phyloP scores from a whole-genome alignment of 1,140 invertebrate genomes.

The Heliconius himera region DNA sequence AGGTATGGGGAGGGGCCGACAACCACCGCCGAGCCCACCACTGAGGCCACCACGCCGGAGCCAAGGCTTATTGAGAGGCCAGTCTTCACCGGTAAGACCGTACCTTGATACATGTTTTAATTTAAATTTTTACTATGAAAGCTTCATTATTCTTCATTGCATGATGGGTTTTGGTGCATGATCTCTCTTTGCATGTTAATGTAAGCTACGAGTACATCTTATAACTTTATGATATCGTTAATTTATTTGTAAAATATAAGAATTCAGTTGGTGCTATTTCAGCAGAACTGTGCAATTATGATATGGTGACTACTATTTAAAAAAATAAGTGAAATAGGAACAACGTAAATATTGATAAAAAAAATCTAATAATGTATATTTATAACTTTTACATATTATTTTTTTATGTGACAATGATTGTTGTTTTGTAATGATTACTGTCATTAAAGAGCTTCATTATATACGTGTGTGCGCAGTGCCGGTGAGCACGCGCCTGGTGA shows the following conservation, averaged over 20 bases:
- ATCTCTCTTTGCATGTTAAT: slow-evolving; percentile 28
- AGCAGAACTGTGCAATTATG: background rate
- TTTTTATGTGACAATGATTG: no score
- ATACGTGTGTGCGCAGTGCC: slow-evolving; percentile 47
- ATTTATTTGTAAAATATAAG: background rate
- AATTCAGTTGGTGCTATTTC: background rate
- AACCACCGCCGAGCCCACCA: slow-evolving; percentile 39
- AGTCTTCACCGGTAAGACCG: slow-evolving; percentile 64
- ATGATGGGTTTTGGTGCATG: slow-evolving; percentile 39
- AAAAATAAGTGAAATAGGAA: no score
- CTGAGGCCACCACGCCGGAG: slow-evolving; percentile 44
- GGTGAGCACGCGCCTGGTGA: slow-evolving; percentile 52
- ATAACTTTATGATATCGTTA: background rate
- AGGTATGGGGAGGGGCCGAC: slow-evolving; percentile 43
- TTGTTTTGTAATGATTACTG: background rate
- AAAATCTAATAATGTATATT: no score
- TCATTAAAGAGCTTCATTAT: background rate
- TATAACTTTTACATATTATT: no score
- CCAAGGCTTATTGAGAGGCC: slow-evolving; percentile 50
- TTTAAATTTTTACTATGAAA: background rate
- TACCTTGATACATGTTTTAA: slow-evolving; percentile 16
- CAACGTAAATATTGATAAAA: no score
- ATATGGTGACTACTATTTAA: no score
- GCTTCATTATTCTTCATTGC: slow-evolving; percentile 20
- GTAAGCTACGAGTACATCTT: background rate